Evolutionary conservation across 1,140 invertebrate genomes (phyloP).

Genomic region (Alviniconcha marisindica): DNA sequence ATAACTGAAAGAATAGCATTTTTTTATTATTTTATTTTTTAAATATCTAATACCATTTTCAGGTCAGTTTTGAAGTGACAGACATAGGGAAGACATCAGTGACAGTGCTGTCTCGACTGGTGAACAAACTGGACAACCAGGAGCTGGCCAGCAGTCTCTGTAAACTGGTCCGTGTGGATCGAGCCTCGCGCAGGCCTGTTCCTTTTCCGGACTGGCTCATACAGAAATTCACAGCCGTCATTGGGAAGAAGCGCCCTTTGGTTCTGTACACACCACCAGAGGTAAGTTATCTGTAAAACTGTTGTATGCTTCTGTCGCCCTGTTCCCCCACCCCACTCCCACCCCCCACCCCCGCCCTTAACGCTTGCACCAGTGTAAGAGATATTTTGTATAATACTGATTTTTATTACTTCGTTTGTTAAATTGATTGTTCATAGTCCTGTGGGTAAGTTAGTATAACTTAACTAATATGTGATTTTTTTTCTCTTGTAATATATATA

Average conservation of each 20-base stretch:
- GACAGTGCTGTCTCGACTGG: neutral
- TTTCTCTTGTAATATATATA: no score
- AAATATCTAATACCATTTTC: no score
- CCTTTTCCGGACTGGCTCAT: neutral
- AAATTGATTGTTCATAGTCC: no score
- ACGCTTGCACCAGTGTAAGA: no score
- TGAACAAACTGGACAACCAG: neutral
- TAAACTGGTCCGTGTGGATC: neutral
- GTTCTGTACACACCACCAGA: neutral
- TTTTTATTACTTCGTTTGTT: no score
- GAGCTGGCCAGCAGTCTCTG: neutral
- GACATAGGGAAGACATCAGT: conserved; percentile 2
- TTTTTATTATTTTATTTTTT: neutral
- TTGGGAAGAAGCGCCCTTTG: neutral
- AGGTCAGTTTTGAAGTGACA: neutral
- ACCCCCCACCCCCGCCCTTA: no score
- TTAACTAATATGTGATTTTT: no score
- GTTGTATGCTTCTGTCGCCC: no score
- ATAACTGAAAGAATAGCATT: neutral
- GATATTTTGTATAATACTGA: no score
- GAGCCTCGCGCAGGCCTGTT: neutral
- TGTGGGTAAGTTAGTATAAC: no score
- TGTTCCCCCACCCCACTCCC: no score
- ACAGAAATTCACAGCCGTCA: neutral
- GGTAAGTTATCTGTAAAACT: neutral